Evolutionary conservation across 2,113 vertebrate species (phyloP), one percentile per base, ranked within the genome.

Genomic region (Semnopithecus entellus): DNA sequence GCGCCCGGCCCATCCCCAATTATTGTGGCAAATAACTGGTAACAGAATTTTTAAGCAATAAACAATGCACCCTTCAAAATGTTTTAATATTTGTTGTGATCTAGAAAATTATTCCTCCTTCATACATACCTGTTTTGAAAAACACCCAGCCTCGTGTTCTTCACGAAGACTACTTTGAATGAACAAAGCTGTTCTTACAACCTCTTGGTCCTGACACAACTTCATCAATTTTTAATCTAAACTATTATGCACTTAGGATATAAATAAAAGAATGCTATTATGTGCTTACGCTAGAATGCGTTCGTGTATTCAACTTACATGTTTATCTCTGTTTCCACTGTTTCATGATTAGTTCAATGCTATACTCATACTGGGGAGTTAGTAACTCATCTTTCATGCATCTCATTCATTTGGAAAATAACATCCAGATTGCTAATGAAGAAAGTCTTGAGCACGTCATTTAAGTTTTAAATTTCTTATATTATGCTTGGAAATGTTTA

Each of bases 391-490:
- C 40, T 93, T 22, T 25, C 48, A 13, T 80, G 68, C 32, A n/a
- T 30, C 11, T 7, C 30, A 23, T 50, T 93, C 13, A 61, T 83
- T 93, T 52, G 27, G 32, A 96, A 92, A 83, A 48, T 32, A 80
- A 94, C 78, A 64, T 6, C 0, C 17, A 70, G 11, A 87, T 8
- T 88, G 45, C 80, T 90, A 38, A 81, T 66, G 88, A 88, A 85
- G 61, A 96, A 95, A 57, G 2, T 80, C 57, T 94, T 78, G 59
- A 91, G 32, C 66, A 70, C 73, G 94, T 73, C 3, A 75, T 64
- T 96, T 79, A 40, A 66, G 61, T 50, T 96, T 97, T 78, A 93
- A 97, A 75, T 85, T 91, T 18, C 59, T 94, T 89, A 88, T 95
- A n/a, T 87, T 91, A 61, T 91, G 89, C 85, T 92, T 90, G 57